Evolutionary conservation across 2,113 vertebrate genomes (phyloP).

Genomic region (Eulemur macaco): DNA sequence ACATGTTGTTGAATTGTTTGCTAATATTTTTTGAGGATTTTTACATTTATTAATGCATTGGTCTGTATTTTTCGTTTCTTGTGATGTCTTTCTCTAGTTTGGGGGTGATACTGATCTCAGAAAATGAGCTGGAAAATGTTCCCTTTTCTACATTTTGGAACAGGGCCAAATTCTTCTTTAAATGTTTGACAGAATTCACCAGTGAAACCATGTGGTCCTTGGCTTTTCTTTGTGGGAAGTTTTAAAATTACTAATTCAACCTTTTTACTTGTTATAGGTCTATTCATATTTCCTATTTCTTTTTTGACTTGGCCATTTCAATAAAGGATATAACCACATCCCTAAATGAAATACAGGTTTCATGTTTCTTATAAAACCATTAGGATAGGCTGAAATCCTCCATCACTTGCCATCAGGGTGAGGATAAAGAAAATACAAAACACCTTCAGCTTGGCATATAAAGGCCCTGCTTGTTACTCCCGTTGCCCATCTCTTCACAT

Average conservation of each 20-base stretch:
- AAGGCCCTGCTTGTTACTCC: not conserved
- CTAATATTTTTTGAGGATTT: not conserved
- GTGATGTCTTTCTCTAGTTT: not conserved
- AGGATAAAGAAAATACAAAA: conserved; percentile 7
- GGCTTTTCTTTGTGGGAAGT: not conserved
- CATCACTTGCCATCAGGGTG: not conserved
- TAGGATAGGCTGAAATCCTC: not conserved
- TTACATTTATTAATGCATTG: not conserved
- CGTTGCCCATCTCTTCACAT: not conserved
- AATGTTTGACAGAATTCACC: not conserved
- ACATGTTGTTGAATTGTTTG: not conserved
- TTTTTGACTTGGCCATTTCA: not conserved
- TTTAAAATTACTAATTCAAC: not conserved
- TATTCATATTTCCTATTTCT: not conserved
- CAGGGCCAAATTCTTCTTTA: not conserved
- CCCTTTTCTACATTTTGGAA: not conserved
- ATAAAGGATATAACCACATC: not conserved
- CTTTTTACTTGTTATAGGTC: not conserved
- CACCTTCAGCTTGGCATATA: not conserved
- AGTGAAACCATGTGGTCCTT: not conserved
- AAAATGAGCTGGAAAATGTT: not conserved
- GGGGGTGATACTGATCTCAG: not conserved
- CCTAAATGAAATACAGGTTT: not conserved
- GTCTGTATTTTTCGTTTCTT: not conserved
- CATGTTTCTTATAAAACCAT: not conserved